Percentiles rank a stretch among this genome's conserved stretches.
These are phyloP conservation scores for Chloropsis hardwickii DNA, from an alignment of 2,113 vertebrate genomes.

Conservation along the genomic window DNA sequence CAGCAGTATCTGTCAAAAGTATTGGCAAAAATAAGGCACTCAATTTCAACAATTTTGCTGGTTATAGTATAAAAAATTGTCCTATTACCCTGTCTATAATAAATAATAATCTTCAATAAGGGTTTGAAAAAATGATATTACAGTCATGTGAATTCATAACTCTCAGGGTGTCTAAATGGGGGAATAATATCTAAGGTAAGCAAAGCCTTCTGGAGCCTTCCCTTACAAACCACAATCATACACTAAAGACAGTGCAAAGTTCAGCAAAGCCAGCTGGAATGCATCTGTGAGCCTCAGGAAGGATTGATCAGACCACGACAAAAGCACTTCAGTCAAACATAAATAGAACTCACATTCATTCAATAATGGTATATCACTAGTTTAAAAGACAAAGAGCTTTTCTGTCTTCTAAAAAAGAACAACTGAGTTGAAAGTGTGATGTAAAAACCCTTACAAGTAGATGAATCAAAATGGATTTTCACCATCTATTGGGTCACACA, in stretches of 20 bases:
- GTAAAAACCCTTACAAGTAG: background rate
- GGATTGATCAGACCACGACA: background rate
- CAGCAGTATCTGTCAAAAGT: background rate
- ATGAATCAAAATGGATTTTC: background rate
- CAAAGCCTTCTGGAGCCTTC: background rate
- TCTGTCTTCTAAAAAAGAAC: background rate
- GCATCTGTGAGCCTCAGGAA: background rate
- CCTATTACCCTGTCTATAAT: background rate
- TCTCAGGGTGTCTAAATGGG: background rate
- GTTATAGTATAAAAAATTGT: background rate
- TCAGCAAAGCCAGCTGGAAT: background rate
- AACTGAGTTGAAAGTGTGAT: background rate
- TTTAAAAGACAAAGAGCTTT: conserved; percentile 1
- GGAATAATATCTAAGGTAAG: background rate
- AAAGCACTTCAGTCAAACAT: background rate
- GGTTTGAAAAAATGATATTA: background rate
- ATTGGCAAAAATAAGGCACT: background rate
- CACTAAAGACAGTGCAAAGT: background rate
- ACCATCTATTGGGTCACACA: background rate
- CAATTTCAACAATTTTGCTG: background rate
- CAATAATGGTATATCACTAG: background rate
- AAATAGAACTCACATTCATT: background rate
- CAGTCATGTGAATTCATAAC: background rate
- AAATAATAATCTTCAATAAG: background rate
- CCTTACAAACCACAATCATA: background rate